phyloP scores from a whole-genome alignment of 1,140 invertebrate genomes.

The Stenopsyche tienmushanensis region DNA sequence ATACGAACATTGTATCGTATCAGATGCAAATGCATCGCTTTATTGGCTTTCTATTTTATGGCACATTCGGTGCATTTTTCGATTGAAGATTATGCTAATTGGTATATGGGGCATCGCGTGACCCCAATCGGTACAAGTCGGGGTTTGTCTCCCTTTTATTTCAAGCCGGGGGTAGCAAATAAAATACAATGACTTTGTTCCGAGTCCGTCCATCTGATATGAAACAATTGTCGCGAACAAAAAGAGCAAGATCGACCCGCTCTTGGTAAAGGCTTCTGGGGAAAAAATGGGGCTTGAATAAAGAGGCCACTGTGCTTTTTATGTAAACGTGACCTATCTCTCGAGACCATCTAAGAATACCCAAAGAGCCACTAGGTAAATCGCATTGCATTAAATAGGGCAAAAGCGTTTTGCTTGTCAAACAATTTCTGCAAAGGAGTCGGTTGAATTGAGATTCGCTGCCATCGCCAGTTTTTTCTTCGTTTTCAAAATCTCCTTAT shows the following conservation, averaged over 20 bases:
- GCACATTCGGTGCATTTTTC: no score
- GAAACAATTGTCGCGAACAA: background rate
- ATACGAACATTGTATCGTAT: no score
- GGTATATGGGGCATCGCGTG: no score
- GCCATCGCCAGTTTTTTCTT: background rate
- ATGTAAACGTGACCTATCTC: slow-evolving; percentile 30
- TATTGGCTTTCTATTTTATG: no score
- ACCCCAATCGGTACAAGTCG: no score
- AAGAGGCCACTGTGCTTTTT: slow-evolving; percentile 29
- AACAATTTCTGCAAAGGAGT: slow-evolving; percentile 19
- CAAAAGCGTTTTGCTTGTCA: slow-evolving; percentile 27
- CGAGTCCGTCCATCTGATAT: background rate
- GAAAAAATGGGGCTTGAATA: slow-evolving; percentile 11
- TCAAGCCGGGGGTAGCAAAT: background rate
- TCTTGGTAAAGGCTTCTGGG: background rate
- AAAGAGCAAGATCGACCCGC: background rate
- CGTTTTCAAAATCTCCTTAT: no score
- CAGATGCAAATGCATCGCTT: no score
- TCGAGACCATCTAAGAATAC: slow-evolving; percentile 18
- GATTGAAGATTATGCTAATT: no score
- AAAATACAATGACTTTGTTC: background rate
- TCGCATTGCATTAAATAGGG: slow-evolving; percentile 28
- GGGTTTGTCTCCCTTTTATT: background rate
- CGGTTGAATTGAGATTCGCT: slow-evolving; percentile 19
- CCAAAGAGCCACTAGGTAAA: slow-evolving; percentile 12